Evolutionary conservation across 2,888 invertebrate genomes (phyloP).

Genomic region (Lepidochitona cinerea): DNA sequence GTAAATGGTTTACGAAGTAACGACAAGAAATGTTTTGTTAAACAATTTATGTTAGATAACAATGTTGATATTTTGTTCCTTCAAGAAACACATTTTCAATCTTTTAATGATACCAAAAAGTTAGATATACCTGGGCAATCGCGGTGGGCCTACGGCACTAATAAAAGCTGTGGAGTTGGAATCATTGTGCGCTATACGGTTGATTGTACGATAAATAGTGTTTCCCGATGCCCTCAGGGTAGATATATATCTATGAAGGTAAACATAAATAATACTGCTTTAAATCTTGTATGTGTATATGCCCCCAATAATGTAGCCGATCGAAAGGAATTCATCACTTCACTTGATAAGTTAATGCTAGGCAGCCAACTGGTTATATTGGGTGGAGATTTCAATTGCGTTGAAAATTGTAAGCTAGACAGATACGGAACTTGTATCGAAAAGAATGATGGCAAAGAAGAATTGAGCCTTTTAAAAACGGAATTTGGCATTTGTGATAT

Average conservation of each 20-base stretch:
- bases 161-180: background rate
- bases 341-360: background rate
- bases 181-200: background rate
- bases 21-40: too few relatives aligned
- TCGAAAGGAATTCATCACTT: background rate
- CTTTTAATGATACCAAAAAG: background rate
- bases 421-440: conserved; percentile 20
- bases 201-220: too few relatives aligned
- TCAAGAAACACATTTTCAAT: background rate
- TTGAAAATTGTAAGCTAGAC: conserved; percentile 14
- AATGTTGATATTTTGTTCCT: too few relatives aligned
- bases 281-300: background rate
- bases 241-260: background rate
- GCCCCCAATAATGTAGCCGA: background rate
- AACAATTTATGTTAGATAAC: too few relatives aligned
- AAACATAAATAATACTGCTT: background rate
- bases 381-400: conserved; percentile 27
- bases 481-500: conserved; percentile 19
- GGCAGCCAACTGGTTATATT: conserved; percentile 11
- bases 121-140: background rate
- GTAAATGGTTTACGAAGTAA: too few relatives aligned
- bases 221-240: background rate
- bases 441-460: conserved; percentile 8
- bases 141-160: background rate
- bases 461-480: conserved; percentile 13